Conservation (phyloP, 2,113 vertebrate genomes). For the Numenius arquata region DNA sequence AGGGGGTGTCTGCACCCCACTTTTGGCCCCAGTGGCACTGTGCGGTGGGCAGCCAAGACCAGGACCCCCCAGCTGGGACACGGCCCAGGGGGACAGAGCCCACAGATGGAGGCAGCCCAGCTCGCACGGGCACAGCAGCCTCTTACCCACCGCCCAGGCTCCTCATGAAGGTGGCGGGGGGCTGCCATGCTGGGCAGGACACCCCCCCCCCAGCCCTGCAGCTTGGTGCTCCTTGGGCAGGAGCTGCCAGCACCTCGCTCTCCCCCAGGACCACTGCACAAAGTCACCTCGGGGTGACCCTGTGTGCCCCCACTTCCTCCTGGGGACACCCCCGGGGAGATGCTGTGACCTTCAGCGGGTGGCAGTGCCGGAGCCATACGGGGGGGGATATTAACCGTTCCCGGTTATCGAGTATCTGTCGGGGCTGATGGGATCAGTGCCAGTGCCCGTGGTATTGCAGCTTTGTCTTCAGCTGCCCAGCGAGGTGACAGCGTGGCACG, state of each 20-base stretch:
- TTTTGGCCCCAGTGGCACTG: background rate
- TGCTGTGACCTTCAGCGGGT: background rate
- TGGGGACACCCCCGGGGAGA: accelerated
- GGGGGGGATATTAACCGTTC: background rate
- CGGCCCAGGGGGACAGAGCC: accelerated
- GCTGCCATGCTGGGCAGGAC: background rate
- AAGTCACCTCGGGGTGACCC: background rate
- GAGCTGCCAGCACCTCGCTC: background rate
- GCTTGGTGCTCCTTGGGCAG: background rate
- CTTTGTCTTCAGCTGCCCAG: background rate
- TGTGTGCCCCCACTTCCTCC: background rate
- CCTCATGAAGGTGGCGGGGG: accelerated
- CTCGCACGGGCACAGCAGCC: accelerated
- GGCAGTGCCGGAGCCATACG: accelerated
- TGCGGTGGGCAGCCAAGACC: background rate
- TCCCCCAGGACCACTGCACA: accelerated
- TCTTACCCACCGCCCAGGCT: accelerated
- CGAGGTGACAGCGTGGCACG: accelerated
- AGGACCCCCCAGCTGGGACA: accelerated
- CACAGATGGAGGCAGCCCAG: accelerated
- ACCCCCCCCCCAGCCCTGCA: accelerated
- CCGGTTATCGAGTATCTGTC: background rate
- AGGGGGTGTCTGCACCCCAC: background rate
- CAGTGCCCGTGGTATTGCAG: accelerated
- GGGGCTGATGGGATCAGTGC: background rate